A percentile compares a stretch with the other conserved stretches of the same genome.
phyloP scores from a whole-genome alignment of 2,888 invertebrate genomes.

The Sarcophaga caerulescens region DNA sequence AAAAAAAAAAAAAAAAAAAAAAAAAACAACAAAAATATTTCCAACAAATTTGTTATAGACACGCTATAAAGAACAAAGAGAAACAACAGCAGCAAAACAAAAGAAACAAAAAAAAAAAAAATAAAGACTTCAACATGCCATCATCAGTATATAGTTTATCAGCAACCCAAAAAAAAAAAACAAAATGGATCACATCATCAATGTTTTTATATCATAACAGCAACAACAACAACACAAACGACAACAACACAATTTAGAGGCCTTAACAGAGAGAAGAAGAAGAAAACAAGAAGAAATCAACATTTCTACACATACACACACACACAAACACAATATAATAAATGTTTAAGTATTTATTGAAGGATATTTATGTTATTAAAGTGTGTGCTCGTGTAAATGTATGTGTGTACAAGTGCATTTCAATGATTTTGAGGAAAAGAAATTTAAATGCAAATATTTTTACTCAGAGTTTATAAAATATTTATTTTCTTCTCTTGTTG shows the following conservation, averaged over 20 bases:
- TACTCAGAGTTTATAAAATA: too few species aligned
- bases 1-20: neutral
- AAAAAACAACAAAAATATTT: slow-evolving; percentile 9
- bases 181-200: neutral
- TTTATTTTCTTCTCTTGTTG: too few species aligned
- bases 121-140: slow-evolving; percentile 12
- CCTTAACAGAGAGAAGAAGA: neutral
- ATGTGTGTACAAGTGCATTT: neutral
- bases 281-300: neutral
- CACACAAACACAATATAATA: neutral
- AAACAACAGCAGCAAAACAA: neutral
- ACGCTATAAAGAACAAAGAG: slow-evolving; percentile 27
- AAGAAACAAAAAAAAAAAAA: neutral
- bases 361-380: neutral
- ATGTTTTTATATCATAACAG: neutral
- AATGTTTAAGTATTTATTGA: neutral
- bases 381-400: neutral
- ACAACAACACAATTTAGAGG: neutral
- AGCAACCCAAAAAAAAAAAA: neutral
- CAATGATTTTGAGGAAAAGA: neutral
- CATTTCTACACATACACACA: neutral
- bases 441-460: too few species aligned
- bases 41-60: slow-evolving; percentile 40
- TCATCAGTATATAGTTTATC: neutral
- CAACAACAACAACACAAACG: too few species aligned